Conservation (phyloP, 2,797 vertebrate genomes). For the Onychomys arenicola region DNA sequence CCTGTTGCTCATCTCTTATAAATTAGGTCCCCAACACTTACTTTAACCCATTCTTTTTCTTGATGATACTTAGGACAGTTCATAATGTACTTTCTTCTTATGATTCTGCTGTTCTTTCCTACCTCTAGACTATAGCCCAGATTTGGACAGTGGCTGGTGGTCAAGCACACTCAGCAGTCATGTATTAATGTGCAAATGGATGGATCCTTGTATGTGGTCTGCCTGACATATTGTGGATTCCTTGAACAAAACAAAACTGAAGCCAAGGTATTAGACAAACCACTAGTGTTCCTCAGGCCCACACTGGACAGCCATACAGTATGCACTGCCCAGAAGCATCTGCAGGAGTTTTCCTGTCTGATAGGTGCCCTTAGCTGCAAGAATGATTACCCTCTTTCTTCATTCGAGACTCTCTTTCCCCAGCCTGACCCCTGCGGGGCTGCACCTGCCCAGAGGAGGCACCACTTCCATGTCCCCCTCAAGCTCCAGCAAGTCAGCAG, state of each 20-base stretch:
- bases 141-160: background rate
- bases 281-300: background rate
- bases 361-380: background rate
- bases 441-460: background rate
- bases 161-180: background rate
- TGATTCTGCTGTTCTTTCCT: background rate
- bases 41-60: background rate
- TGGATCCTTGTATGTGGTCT: background rate
- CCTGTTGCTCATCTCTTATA: background rate
- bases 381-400: background rate
- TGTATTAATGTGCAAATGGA: background rate
- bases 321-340: background rate
- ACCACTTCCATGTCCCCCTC: background rate
- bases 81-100: background rate
- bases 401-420: background rate
- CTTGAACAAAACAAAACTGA: slow-evolving; percentile 39
- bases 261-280: background rate
- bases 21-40: background rate
- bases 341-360: background rate
- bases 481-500: background rate
- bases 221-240: background rate
- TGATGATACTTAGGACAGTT: background rate
- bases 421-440: background rate
- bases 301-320: background rate
- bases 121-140: background rate